Conservation (phyloP, 2,113 vertebrate species). For the Lophura nycthemera region DNA sequence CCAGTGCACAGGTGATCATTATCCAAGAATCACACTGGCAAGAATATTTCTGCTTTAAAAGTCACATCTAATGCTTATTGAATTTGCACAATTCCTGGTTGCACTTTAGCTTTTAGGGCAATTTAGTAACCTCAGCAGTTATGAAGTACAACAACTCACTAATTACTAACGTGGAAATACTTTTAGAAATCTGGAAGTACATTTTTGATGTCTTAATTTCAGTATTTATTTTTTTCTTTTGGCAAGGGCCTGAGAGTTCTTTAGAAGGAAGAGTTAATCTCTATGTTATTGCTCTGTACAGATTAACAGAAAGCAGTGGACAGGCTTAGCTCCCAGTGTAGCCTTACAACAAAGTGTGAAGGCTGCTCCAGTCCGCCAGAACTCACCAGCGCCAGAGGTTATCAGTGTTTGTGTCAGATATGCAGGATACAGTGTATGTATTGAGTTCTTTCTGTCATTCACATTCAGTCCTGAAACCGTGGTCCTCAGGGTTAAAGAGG, state of each 20-base stretch:
- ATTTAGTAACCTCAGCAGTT: neutral
- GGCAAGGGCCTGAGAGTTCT: neutral
- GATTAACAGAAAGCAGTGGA: neutral
- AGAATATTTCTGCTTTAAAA: conserved; percentile 4
- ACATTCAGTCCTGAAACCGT: neutral
- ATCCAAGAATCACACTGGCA: neutral
- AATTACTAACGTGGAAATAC: neutral
- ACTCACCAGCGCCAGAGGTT: neutral
- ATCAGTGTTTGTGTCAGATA: neutral
- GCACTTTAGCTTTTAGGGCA: neutral
- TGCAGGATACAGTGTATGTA: neutral
- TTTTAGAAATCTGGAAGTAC: neutral
- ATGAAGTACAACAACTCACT: neutral
- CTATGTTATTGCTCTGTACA: neutral
- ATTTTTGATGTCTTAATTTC: neutral
- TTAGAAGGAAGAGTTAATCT: neutral
- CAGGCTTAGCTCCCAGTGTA: neutral
- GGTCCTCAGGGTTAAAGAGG: neutral
- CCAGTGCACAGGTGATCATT: neutral
- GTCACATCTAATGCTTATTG: neutral
- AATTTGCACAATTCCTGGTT: neutral
- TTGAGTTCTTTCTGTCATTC: neutral
- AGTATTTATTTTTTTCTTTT: neutral
- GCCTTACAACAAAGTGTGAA: neutral
- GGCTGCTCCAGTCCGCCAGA: neutral